These are phyloP conservation scores for Gopherus evgoodei DNA, from an alignment of 2,113 vertebrate species.

Conservation along the genomic window DNA sequence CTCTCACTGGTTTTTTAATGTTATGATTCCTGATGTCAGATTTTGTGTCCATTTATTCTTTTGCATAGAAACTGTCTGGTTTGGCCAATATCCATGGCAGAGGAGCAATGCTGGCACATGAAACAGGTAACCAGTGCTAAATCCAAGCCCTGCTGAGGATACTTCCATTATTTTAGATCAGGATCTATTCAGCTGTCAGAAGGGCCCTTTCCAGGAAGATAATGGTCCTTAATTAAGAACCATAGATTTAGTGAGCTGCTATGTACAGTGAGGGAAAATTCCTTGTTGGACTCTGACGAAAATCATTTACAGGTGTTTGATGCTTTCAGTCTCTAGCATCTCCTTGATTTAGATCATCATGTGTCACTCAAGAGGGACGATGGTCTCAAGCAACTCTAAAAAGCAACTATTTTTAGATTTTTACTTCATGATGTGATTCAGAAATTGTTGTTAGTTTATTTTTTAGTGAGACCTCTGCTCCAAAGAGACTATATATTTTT, in stretches of 20 bases:
- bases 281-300: not conserved
- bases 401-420: not conserved
- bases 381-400: not conserved
- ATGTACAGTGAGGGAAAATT: not conserved
- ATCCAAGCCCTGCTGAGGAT: not conserved
- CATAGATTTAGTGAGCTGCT: not conserved
- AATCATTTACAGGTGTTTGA: not conserved
- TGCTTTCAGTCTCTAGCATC: not conserved
- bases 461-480: not conserved
- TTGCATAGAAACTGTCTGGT: too few relatives aligned
- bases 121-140: not conserved
- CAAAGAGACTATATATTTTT: too few relatives aligned
- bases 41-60: too few relatives aligned
- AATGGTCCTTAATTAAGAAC: not conserved
- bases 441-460: not conserved
- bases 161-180: not conserved
- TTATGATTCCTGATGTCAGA: too few relatives aligned
- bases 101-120: too few relatives aligned
- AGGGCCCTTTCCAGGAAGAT: not conserved
- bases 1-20: too few relatives aligned
- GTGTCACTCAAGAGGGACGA: not conserved
- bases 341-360: not conserved
- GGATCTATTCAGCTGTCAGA: not conserved
- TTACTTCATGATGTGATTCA: not conserved
- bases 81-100: too few relatives aligned